Conservation (phyloP, 64 coral and sea anemone species). For the Cladopsammia gracilis region DNA sequence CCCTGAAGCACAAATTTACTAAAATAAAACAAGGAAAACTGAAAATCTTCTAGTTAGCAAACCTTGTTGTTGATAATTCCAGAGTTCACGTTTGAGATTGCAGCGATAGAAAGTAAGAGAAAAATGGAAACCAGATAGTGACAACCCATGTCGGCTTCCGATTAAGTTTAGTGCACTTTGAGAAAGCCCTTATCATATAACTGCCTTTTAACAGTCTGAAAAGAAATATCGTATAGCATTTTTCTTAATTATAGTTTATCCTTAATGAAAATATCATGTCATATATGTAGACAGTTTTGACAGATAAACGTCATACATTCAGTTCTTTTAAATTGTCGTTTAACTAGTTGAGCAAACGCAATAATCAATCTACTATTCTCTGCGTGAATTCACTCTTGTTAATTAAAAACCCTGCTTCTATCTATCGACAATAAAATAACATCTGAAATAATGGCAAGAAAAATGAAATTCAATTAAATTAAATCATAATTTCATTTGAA, state of each 20-base stretch:
- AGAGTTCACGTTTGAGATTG: background rate
- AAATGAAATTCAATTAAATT: too few species aligned
- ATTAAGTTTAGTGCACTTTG: background rate
- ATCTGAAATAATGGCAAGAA: background rate
- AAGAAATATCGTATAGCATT: background rate
- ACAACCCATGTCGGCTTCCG: background rate
- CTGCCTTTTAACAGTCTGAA: too few species aligned
- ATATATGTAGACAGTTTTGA: background rate
- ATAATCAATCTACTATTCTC: background rate
- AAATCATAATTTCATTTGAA: too few species aligned
- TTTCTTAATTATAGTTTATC: background rate
- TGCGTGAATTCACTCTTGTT: background rate
- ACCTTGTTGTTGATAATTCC: too few species aligned
- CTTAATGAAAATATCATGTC: background rate
- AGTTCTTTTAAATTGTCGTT: background rate
- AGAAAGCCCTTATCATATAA: background rate
- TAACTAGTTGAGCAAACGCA: background rate
- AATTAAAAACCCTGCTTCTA: background rate
- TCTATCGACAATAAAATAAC: background rate
- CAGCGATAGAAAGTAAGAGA: background rate
- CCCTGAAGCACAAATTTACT: too few species aligned
- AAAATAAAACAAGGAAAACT: too few species aligned
- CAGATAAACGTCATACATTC: background rate
- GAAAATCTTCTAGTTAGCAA: too few species aligned
- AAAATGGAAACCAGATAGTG: background rate